A percentile compares a stretch with the other conserved stretches of the same genome.
Evolutionary conservation across 2,888 invertebrate genomes (phyloP).

Genomic region (Heteromyza rotundicornis): DNA sequence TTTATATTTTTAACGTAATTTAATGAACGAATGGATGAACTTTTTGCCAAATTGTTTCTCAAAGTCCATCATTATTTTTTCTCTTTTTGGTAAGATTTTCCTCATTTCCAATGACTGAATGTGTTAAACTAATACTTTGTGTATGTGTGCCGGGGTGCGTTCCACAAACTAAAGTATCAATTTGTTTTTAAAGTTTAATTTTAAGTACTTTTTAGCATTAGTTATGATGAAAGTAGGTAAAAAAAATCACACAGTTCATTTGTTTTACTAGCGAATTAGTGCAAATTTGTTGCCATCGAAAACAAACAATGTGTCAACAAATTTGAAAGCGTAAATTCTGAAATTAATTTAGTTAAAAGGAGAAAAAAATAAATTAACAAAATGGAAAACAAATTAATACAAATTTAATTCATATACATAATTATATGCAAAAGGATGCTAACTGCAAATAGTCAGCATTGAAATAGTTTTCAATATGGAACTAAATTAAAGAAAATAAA

Average conservation of each 20-base stretch:
- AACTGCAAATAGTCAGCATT: no score
- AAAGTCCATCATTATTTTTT: no score
- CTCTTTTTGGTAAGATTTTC: conserved; percentile 28
- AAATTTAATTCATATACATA: conserved; percentile 1
- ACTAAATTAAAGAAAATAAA: no score
- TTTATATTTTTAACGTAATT: no score
- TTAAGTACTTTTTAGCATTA: conserved; percentile 41
- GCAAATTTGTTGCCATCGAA: conserved; percentile 19
- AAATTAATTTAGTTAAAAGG: conserved; percentile 52
- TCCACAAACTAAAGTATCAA: conserved; percentile 21
- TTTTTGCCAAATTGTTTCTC: no score
- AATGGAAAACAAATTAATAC: not conserved
- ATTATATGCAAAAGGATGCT: not conserved
- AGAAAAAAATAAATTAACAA: conserved; percentile 20
- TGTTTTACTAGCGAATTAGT: not conserved
- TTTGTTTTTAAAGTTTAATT: conserved; percentile 41
- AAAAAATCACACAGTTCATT: conserved; percentile 33
- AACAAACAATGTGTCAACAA: conserved; percentile 22
- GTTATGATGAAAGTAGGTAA: conserved; percentile 29
- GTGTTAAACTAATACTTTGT: conserved; percentile 41
- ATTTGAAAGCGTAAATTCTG: conserved; percentile 52
- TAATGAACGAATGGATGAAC: no score
- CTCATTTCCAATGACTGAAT: conserved; percentile 51
- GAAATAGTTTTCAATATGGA: no score
- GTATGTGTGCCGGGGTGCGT: conserved; percentile 30